Evolutionary conservation across 2,797 vertebrate genomes (phyloP).

Genomic region (Pantherophis vulpinus): DNA sequence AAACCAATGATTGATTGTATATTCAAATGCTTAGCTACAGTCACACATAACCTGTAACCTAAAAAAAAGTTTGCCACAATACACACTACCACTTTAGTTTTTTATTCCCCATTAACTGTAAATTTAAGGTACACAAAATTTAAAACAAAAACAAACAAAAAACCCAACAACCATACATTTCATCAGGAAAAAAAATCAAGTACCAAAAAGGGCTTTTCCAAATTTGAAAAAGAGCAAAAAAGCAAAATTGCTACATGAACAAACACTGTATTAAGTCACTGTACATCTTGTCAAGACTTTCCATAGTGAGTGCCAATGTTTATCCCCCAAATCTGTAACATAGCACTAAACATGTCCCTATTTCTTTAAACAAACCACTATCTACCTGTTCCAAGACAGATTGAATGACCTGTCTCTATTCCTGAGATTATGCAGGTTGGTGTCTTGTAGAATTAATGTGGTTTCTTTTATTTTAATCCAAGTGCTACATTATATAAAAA

Average conservation of each 20-base stretch:
- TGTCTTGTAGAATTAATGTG: constrained; percentile 5
- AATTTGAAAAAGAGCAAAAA: constrained; percentile 36
- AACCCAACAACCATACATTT: constrained; percentile 72
- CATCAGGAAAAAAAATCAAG: constrained; percentile 85
- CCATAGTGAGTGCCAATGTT: constrained; percentile 17
- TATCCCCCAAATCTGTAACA: constrained; percentile 24
- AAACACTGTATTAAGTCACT: constrained; percentile 53
- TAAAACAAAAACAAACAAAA: constrained; percentile 34
- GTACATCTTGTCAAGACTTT: constrained; percentile 20
- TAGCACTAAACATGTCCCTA: constrained; percentile 33
- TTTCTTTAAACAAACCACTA: constrained; percentile 48
- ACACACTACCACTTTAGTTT: constrained; percentile 61
- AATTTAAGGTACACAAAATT: constrained; percentile 37
- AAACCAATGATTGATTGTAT: constrained; percentile 33
- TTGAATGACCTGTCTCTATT: constrained; percentile 23
- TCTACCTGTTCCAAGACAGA: constrained; percentile 9
- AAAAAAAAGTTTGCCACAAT: constrained; percentile 63
- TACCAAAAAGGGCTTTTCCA: constrained; percentile 77
- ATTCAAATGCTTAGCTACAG: constrained; percentile 40
- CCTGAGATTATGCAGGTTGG: neutral
- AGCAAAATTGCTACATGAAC: constrained; percentile 52
- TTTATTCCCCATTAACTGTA: constrained; percentile 66
- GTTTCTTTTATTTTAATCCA: neutral
- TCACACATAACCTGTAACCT: constrained; percentile 47
- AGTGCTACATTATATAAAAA: neutral